Evolutionary conservation across 2,113 vertebrate species (phyloP).

Genomic region (Taurulus bubalis): DNA sequence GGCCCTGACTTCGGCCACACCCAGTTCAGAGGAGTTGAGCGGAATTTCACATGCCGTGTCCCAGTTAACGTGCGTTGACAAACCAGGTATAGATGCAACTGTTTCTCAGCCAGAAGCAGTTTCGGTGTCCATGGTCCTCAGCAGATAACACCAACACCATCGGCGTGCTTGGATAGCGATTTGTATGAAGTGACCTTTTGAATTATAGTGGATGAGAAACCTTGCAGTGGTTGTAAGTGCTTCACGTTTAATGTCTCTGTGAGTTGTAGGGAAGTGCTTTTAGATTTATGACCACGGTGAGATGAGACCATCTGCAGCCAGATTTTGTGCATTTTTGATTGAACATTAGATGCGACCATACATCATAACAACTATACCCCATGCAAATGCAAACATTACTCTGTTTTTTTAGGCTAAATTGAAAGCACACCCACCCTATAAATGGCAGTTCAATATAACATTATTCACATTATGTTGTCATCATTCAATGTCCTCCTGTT

Average conservation of each 20-base stretch:
- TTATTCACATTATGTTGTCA: background rate
- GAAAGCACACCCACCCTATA: background rate
- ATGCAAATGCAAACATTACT: constrained; percentile 5
- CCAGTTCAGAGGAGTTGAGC: constrained; percentile 20
- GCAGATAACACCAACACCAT: background rate
- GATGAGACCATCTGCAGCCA: constrained; percentile 14
- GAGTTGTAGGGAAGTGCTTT: background rate
- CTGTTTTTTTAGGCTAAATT: background rate
- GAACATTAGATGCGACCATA: constrained; percentile 1
- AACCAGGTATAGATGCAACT: background rate
- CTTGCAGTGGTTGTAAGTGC: constrained; percentile 6
- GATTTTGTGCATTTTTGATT: background rate
- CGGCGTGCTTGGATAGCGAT: background rate
- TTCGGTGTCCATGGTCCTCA: background rate
- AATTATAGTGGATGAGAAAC: background rate
- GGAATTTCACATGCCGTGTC: background rate
- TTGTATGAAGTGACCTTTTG: constrained; percentile 18
- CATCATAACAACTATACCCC: background rate
- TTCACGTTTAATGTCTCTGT: background rate
- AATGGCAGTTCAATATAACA: background rate
- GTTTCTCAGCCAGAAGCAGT: too few relatives aligned
- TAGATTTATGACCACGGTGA: constrained; percentile 11
- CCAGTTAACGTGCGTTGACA: background rate
- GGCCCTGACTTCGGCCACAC: constrained; percentile 45
- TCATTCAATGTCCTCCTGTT: constrained; percentile 7